A percentile compares a stretch with the other conserved stretches of the same genome.
These are phyloP conservation scores for Aurelia aurita DNA, from an alignment of 30 jellyfish, hydroid and myxozoan genomes.

Conservation along the genomic window DNA sequence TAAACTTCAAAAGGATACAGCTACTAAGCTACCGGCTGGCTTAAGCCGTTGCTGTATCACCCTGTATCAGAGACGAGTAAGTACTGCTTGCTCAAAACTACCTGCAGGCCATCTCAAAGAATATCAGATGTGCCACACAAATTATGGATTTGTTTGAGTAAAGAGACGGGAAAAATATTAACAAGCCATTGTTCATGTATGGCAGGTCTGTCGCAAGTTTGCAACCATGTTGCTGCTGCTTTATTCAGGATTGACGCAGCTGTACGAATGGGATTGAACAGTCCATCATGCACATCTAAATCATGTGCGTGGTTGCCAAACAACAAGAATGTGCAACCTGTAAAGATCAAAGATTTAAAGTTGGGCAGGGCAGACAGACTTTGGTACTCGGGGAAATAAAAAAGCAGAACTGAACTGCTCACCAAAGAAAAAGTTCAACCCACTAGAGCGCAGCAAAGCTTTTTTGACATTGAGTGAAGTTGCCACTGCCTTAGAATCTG, in stretches of 20 bases:
- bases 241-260: slow-evolving; percentile 51
- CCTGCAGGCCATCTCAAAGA: slow-evolving; percentile 22
- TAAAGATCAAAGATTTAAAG: slow-evolving; percentile 31
- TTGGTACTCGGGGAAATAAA: slow-evolving; percentile 14
- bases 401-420: not conserved
- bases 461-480: not conserved
- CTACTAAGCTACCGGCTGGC: slow-evolving; percentile 40
- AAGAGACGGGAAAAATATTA: slow-evolving; percentile 18
- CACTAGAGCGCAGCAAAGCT: not conserved
- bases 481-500: not conserved
- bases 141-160: slow-evolving; percentile 32
- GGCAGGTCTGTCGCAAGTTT: slow-evolving; percentile 32
- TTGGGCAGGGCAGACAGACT: not conserved
- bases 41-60: slow-evolving; percentile 9
- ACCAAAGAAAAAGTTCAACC: slow-evolving; percentile 11
- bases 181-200: slow-evolving; percentile 33
- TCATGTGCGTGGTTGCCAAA: slow-evolving; percentile 67
- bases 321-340: slow-evolving; percentile 26
- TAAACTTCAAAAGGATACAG: slow-evolving; percentile 52
- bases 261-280: slow-evolving; percentile 64
- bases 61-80: not conserved
- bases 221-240: slow-evolving; percentile 52
- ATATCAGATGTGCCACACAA: slow-evolving; percentile 34
- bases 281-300: slow-evolving; percentile 72
- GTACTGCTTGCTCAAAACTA: not conserved